Base-by-base conservation (phyloP, 2,113 vertebrate genomes). In the Psittacara wagleri region DNA sequence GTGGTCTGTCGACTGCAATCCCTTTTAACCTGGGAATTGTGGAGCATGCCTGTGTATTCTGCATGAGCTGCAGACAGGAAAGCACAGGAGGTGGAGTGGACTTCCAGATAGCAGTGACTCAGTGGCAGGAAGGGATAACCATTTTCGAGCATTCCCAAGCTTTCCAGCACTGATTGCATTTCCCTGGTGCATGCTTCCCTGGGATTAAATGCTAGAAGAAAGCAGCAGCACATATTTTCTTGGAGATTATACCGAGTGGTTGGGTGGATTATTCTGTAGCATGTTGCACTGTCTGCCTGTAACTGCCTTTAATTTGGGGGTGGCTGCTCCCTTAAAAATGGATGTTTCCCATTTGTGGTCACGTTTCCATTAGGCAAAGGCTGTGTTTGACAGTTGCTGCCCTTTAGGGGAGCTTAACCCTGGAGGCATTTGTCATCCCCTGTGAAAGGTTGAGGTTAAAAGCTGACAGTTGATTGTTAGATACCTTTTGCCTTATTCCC, bases 341-440 rank as follows among this genome's bases (percentile, higher is more conserved):
- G 66, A 11, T 1, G 4, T 13, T 67, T 86, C 11, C 37, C 73
- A 61, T 85, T 64, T 28, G 5, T 3, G 4, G 24, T 54, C 2
- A 9, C 24, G 15, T 76, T 90, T 88, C 77, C 5, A 4, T 83
- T 73, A 70, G 68, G 79, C 35, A 44, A 69, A 74, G 11, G 7
- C 79, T 41, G 6, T 13, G 0, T 63, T 54, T 25, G 43, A 27
- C 76, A 74, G 16, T 80, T 73, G 77, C 59, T 81, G 55, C 55
- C 82, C 78, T 94, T 95, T 64, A 59, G 72, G 77, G 72, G 86
- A 86, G 54, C 75, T 89, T 77, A 62, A 46, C 94, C 96, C 86
- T 31, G 79, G 64, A 89, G 66, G 88, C 76, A 73, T 95, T 89
- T 96, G 86, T 92, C 95, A 92, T 72, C 63, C 80, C 44, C 64